Evolutionary conservation across 92 coral and sea anemone species (phyloP), one percentile per base, ranked within the genome.

Genomic region (Scolanthus callimorphus): DNA sequence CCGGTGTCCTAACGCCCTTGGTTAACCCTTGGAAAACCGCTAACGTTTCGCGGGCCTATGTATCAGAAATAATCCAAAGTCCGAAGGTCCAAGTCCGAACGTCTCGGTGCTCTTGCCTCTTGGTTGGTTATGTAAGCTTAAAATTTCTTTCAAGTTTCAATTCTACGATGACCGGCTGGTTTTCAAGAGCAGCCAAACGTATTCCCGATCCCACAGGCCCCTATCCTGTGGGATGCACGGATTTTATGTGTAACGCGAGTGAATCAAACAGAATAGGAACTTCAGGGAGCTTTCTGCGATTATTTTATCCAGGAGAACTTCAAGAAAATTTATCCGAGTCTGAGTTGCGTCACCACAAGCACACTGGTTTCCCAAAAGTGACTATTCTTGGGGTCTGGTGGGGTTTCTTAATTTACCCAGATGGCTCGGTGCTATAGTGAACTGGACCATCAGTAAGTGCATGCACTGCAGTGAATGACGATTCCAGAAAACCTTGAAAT

Each of bases 191-290:
- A 1, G 63, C 73, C 10, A 60, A 67, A 25, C 49, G 57, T 25
- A 46, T 86, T 10, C 82, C 76, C 2, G 72, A 63, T 21, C 72
- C 77, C 26, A 73, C 95, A 0, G 98, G 98, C 2, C 89, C 70
- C 17, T 85, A 70, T 41, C 17, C 72, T 19, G 96, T 92, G 4
- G 92, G 98, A 0, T 92, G 98, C 58, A 70, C 79, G 1, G 98
- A 92, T 68, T 78, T 76, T 28, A 92, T 92, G 96, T 84, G 95
- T 44, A 77, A 79, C 3, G 25, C 17, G 31, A 47, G 63, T 15
- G 72, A 55, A 0, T 57, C 41, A 27, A 55, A 38, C 30, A 39
- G 11, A n/a, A 31, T 17, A 0, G 49, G 28, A 1, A 34, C 46
- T 9, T 48, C 45, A 41, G 91, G 97, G 20, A 80, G 92, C n/a